Conservation (phyloP, 2,797 vertebrate species). For the Adrianichthys oophorus region DNA sequence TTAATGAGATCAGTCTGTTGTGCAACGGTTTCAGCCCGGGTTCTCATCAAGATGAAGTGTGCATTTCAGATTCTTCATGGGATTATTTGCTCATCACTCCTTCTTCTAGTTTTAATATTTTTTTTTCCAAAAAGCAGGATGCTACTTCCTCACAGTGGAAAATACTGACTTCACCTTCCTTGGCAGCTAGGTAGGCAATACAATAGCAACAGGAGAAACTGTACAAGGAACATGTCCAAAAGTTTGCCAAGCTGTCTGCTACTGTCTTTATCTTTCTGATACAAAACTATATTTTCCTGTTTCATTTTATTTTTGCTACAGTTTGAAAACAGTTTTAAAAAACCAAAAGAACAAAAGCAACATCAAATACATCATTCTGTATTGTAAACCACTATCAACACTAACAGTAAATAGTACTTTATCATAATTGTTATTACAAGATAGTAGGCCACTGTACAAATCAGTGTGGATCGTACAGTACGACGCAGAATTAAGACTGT, state of each 20-base stretch:
- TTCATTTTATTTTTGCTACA: slow-evolving; percentile 49
- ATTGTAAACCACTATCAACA: slow-evolving; percentile 69
- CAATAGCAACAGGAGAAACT: slow-evolving; percentile 54
- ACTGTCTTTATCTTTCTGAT: slow-evolving; percentile 51
- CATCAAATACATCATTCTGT: slow-evolving; percentile 61
- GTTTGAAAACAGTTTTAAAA: slow-evolving; percentile 42
- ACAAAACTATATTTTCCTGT: slow-evolving; percentile 69
- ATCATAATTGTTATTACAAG: slow-evolving; percentile 83
- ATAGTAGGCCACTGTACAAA: slow-evolving; percentile 82
- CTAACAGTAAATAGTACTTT: slow-evolving; percentile 67
- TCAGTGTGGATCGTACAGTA: slow-evolving; percentile 87
- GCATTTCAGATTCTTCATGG: slow-evolving; percentile 36
- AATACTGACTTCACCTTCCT: slow-evolving; percentile 54
- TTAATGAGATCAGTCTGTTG: slow-evolving; percentile 49
- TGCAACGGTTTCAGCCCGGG: slow-evolving; percentile 28
- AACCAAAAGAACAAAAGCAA: slow-evolving; percentile 42
- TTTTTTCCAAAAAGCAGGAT: slow-evolving; percentile 42
- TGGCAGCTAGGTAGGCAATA: slow-evolving; percentile 46
- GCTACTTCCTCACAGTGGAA: slow-evolving; percentile 65
- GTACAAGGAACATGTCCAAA: slow-evolving; percentile 58
- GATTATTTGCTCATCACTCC: slow-evolving; percentile 32
- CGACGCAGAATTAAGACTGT: slow-evolving; percentile 81
- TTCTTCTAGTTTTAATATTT: slow-evolving; percentile 20
- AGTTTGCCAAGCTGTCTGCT: slow-evolving; percentile 43
- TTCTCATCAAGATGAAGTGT: slow-evolving; percentile 27